Evolutionary conservation across 1,140 invertebrate species (phyloP).

Genomic region (Calephelis nemesis): DNA sequence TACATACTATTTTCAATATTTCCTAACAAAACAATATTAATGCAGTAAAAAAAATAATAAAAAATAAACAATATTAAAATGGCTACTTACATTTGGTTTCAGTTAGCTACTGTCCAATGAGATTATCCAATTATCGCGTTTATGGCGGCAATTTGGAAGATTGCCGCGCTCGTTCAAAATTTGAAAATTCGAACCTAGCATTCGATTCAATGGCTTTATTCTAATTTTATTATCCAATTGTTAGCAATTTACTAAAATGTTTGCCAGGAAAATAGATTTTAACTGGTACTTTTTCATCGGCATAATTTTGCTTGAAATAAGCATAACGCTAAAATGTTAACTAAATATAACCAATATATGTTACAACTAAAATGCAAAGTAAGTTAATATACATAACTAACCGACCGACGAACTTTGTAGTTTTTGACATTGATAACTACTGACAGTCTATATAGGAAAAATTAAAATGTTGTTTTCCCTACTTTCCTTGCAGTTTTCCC

Average conservation of each 20-base stretch:
- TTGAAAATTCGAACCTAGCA: conserved; percentile 61
- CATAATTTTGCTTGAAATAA: conserved; percentile 13
- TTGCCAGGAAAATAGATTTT: conserved; percentile 23
- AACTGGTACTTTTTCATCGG: conserved; percentile 18
- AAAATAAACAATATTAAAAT: conserved; percentile 37
- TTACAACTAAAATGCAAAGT: no score
- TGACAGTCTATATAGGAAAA: no score
- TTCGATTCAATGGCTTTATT: conserved; percentile 66
- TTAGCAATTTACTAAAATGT: conserved; percentile 31
- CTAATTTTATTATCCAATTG: conserved; percentile 64
- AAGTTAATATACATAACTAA: no score
- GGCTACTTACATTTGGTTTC: conserved; percentile 56
- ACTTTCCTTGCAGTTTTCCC: no score
- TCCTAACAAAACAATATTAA: no score
- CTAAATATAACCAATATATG: no score
- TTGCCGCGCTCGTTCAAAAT: conserved; percentile 61
- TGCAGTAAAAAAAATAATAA: conserved; percentile 18
- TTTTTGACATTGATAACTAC: no score
- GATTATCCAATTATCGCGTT: conserved; percentile 67
- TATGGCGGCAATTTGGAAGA: conserved; percentile 68
- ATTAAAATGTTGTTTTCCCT: no score
- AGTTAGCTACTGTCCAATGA: conserved; percentile 68
- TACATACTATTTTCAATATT: no score
- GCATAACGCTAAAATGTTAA: neutral
- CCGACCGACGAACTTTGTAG: no score